These are phyloP conservation scores for Parazoanthus darwini DNA, from an alignment of 92 coral and sea anemone genomes.

Conservation along the genomic window DNA sequence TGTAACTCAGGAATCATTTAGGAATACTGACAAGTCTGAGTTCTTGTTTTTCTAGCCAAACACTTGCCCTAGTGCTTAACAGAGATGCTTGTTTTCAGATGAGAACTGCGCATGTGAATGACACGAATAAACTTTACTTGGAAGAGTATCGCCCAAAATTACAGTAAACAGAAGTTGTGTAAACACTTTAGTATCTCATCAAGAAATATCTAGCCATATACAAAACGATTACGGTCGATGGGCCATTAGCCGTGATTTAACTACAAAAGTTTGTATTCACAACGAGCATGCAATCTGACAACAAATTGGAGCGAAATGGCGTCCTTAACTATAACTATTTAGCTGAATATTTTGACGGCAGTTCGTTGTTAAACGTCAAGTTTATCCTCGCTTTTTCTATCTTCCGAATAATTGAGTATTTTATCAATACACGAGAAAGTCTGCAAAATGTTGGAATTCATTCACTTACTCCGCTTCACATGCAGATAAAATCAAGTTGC, in stretches of 20 bases:
- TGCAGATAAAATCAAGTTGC: constrained; percentile 20
- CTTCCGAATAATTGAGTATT: background rate
- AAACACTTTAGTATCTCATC: constrained; percentile 43
- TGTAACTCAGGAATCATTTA: background rate
- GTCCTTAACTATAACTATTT: background rate
- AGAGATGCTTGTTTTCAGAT: background rate
- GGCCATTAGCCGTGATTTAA: constrained; percentile 6
- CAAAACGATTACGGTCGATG: background rate
- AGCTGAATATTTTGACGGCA: background rate
- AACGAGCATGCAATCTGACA: background rate
- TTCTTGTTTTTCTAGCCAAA: background rate
- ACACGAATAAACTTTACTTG: constrained; percentile 26
- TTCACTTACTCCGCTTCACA: background rate
- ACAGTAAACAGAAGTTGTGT: constrained; percentile 38
- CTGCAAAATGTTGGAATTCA: background rate
- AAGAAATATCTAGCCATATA: constrained; percentile 24
- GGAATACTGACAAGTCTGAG: background rate
- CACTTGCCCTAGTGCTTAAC: background rate
- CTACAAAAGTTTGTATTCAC: background rate
- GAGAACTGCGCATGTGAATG: constrained; percentile 8
- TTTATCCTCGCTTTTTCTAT: background rate
- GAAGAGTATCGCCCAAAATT: constrained; percentile 23
- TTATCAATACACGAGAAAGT: background rate
- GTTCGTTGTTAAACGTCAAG: background rate
- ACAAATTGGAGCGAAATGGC: background rate